Evolutionary conservation across 2,888 invertebrate genomes (phyloP), one percentile per base, ranked within the genome.

Genomic region (Eristalis pertinax): DNA sequence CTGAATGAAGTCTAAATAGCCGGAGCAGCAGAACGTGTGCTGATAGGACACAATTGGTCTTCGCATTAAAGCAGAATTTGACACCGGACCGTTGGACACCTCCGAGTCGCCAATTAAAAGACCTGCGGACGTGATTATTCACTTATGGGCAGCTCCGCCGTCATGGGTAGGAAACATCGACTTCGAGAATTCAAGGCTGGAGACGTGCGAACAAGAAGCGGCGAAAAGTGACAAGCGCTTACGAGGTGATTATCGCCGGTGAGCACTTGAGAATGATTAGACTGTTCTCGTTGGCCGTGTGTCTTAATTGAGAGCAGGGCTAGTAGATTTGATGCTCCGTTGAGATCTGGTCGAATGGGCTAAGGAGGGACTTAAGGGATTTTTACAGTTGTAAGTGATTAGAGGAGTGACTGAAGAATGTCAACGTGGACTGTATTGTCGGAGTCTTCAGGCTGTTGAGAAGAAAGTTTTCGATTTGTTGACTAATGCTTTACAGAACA

Each of bases 181-280:
- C 78, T 69, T 63, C 4, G 56, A 58, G 13, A 74, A 26, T n/a
- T 19, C 50, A 50, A 50, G 50, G 89, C 80, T 75, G 72, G 60
- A 0, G 75, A 22, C 50, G 88, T 90, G 88, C 84, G 89, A 79
- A 32, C 32, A 83, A 74, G 50, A 50, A 19, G 50, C 50, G 50
- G 19, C 50, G 50, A 60, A 41, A 73, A n/a, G 5, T 11, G 26
- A 35, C 26, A 29, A n/a, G 35, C 29, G 72, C 58, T 67, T 60
- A 72, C 63, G 43, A 43, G 58, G 41, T 63, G 69, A 74, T 78
- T 84, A 78, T 58, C 78, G 74, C 73, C 8, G 24, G 41, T 56
- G 41, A 58, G 67, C 56, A 60, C 78, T 78, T 73, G 74, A 29
- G 29, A 79, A 11, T 32, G 50, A 70, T 84, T 70, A 75, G 79